Conservation (phyloP, 2,888 invertebrate genomes). For the Leucophenga montana region DNA sequence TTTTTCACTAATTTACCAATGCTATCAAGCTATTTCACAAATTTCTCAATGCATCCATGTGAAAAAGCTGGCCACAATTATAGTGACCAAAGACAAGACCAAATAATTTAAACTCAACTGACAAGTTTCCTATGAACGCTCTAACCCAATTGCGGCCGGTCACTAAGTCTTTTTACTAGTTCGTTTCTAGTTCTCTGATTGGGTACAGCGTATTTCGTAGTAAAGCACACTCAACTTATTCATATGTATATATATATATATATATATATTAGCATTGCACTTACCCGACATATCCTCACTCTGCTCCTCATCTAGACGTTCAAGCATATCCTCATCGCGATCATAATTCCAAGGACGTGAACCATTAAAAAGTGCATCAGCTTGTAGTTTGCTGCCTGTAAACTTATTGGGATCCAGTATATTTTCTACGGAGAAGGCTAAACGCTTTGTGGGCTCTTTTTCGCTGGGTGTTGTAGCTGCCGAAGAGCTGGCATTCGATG, state of each 20-base stretch:
- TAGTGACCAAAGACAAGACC: too few relatives aligned
- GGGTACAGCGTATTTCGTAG: too few relatives aligned
- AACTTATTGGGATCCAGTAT: conserved; percentile 93
- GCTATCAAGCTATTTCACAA: too few relatives aligned
- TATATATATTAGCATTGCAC: conserved; percentile 48
- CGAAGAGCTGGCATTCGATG: conserved; percentile 55
- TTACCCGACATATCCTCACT: conserved; percentile 76
- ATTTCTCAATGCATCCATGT: too few relatives aligned
- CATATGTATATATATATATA: neutral
- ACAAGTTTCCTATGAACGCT: too few relatives aligned
- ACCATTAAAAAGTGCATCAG: conserved; percentile 58
- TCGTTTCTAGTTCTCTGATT: too few relatives aligned
- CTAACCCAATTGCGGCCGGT: too few relatives aligned
- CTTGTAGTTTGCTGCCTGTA: conserved; percentile 78
- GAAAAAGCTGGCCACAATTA: too few relatives aligned
- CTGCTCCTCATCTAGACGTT: conserved; percentile 71
- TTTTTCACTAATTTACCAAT: too few relatives aligned
- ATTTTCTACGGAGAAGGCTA: conserved; percentile 92
- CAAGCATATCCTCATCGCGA: conserved; percentile 72
- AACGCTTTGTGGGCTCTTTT: conserved; percentile 74
- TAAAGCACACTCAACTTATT: too few relatives aligned
- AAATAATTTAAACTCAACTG: too few relatives aligned
- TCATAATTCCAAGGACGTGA: conserved; percentile 74
- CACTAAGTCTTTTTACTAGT: too few relatives aligned
- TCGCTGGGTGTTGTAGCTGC: conserved; percentile 68